Conservation (phyloP, 2,888 invertebrate species). For the Chesias legatella region DNA sequence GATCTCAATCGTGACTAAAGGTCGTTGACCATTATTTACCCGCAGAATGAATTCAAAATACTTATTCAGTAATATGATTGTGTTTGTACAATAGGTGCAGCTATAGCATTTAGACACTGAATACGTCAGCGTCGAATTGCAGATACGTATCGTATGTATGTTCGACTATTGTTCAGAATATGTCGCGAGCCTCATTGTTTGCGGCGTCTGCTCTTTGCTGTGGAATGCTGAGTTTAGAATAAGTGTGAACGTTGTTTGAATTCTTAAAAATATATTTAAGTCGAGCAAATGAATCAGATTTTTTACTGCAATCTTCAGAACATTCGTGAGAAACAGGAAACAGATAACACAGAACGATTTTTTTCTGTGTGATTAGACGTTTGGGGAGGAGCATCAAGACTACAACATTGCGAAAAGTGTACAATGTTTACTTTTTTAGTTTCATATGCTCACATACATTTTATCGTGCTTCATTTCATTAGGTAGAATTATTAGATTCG, state of each 20-base stretch:
- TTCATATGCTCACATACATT: too few relatives aligned
- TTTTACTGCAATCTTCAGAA: constrained; percentile 1
- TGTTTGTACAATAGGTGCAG: constrained; percentile 54
- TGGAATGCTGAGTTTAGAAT: constrained; percentile 66
- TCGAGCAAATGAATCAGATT: too few relatives aligned
- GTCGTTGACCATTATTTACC: constrained; percentile 50
- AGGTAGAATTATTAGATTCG: too few relatives aligned
- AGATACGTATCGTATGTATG: constrained; percentile 73
- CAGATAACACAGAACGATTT: too few relatives aligned
- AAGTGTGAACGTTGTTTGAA: constrained; percentile 60
- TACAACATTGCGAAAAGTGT: too few relatives aligned
- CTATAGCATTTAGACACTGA: constrained; percentile 34
- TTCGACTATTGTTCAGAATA: constrained; percentile 75
- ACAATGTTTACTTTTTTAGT: too few relatives aligned
- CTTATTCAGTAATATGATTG: constrained; percentile 50
- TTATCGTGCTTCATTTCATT: too few relatives aligned
- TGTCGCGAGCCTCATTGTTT: constrained; percentile 74
- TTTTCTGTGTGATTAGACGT: too few relatives aligned
- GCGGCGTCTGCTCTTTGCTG: constrained; percentile 47
- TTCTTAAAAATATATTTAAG: constrained; percentile 39
- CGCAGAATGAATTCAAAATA: constrained; percentile 42
- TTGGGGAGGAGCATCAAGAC: too few relatives aligned
- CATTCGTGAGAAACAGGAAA: constrained; percentile 17
- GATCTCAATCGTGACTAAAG: constrained; percentile 32
- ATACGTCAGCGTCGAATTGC: constrained; percentile 66